phyloP scores from a whole-genome alignment of 2,888 invertebrate species.

The Hemistola chrysoprasaria region DNA sequence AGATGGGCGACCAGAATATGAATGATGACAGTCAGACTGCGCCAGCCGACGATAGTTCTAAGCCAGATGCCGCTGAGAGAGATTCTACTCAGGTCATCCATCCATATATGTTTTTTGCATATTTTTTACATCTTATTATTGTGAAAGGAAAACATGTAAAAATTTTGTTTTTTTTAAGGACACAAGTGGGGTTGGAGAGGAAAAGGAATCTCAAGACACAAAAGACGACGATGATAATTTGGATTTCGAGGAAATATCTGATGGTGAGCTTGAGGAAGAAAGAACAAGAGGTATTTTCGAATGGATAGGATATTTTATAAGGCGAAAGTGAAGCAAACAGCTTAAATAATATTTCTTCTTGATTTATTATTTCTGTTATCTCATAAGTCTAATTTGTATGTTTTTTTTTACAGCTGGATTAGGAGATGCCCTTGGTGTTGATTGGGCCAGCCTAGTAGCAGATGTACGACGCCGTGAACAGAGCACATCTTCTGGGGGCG shows the following conservation, averaged over 20 bases:
- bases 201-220: slow-evolving; percentile 75
- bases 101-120: too few species aligned
- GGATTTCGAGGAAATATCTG: slow-evolving; percentile 95
- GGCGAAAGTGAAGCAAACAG: too few species aligned
- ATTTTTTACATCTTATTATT: too few species aligned
- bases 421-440: slow-evolving; percentile 96
- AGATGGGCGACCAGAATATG: slow-evolving; percentile 71
- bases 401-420: slow-evolving; percentile 79
- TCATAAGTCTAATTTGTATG: not conserved
- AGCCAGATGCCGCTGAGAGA: slow-evolving; percentile 63
- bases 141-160: too few species aligned
- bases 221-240: slow-evolving; percentile 88
- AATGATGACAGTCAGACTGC: slow-evolving; percentile 68
- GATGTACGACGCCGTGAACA: slow-evolving; percentile 85
- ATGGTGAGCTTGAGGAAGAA: slow-evolving; percentile 94
- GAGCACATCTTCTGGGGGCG: slow-evolving; percentile 77
- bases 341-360: too few species aligned
- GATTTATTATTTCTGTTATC: too few species aligned
- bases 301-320: too few species aligned
- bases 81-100: slow-evolving; percentile 75
- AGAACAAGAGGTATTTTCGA: slow-evolving; percentile 70
- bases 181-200: slow-evolving; percentile 65
- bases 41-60: slow-evolving; percentile 53
- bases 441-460: slow-evolving; percentile 95
- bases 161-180: slow-evolving; percentile 43